Evolutionary conservation across 2,888 invertebrate genomes (phyloP).

Genomic region (Agrilus cyanescens): DNA sequence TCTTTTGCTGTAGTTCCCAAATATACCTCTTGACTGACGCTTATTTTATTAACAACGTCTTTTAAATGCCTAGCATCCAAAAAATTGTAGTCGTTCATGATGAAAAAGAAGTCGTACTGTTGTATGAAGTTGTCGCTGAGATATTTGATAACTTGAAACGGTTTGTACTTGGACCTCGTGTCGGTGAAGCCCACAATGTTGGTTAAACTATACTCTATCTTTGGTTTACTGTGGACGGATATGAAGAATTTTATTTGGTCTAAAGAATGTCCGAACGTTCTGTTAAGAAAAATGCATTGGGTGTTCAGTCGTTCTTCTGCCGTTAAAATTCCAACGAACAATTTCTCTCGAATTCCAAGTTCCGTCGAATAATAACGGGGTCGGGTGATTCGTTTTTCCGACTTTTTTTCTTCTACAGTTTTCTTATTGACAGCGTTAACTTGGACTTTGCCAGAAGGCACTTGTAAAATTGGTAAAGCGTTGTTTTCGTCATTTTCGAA

Average conservation of each 20-base stretch:
- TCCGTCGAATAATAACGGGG: slow-evolving; percentile 93
- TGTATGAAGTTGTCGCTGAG: slow-evolving; percentile 80
- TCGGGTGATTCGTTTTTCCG: slow-evolving; percentile 48
- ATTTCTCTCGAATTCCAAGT: slow-evolving; percentile 79
- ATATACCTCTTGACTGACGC: slow-evolving; percentile 76
- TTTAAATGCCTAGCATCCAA: slow-evolving; percentile 68
- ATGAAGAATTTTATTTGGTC: slow-evolving; percentile 57
- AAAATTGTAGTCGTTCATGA: slow-evolving; percentile 75
- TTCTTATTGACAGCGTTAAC: not conserved
- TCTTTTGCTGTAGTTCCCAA: slow-evolving; percentile 58
- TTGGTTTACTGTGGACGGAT: slow-evolving; percentile 33
- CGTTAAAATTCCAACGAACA: slow-evolving; percentile 79
- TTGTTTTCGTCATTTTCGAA: too few species aligned
- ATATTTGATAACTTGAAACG: slow-evolving; percentile 82
- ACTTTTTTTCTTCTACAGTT: slow-evolving; percentile 9
- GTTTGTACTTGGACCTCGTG: slow-evolving; percentile 59
- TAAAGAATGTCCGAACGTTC: slow-evolving; percentile 71
- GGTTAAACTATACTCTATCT: slow-evolving; percentile 29
- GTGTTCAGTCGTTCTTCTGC: slow-evolving; percentile 59
- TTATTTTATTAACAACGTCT: slow-evolving; percentile 61
- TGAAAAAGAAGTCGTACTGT: slow-evolving; percentile 86
- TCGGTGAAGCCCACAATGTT: slow-evolving; percentile 79
- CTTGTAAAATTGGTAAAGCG: too few species aligned
- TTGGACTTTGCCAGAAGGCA: not conserved
- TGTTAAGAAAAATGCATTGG: slow-evolving; percentile 75